A percentile compares a stretch with the other conserved stretches of the same genome.
Evolutionary conservation across 2,113 vertebrate genomes (phyloP).

Genomic region (Struthio camelus): DNA sequence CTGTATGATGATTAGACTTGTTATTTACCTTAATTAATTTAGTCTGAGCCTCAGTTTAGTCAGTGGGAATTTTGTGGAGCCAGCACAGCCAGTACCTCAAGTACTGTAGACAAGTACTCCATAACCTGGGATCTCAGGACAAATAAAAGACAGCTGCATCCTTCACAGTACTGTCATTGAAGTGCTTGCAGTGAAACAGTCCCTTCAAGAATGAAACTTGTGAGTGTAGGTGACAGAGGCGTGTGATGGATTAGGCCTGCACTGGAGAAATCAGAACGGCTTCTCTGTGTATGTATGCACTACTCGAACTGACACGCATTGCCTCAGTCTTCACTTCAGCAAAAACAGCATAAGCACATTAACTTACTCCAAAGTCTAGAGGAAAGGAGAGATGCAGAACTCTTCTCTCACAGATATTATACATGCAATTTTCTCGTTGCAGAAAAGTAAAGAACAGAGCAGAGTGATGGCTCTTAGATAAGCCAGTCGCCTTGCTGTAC

Average conservation of each 20-base stretch:
- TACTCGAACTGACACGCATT: neutral
- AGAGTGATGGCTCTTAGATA: neutral
- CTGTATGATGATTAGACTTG: neutral
- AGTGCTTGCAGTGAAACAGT: neutral
- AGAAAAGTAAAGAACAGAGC: neutral
- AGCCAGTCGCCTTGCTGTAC: neutral
- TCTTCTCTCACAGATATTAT: neutral
- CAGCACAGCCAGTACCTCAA: neutral
- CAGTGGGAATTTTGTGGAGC: neutral
- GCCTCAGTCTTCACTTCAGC: neutral
- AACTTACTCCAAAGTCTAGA: neutral
- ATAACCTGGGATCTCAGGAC: neutral
- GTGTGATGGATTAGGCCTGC: neutral
- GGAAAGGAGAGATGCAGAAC: neutral
- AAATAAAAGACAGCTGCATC: neutral
- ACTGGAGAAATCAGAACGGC: neutral
- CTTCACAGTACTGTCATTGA: accelerated
- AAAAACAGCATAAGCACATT: neutral
- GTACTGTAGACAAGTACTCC: neutral
- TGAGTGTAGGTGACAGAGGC: neutral
- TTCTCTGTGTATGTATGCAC: accelerated
- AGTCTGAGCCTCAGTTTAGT: neutral
- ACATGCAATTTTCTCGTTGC: neutral
- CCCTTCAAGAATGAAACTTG: neutral
- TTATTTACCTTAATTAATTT: neutral